Percentiles rank a stretch among this genome's conserved stretches.
These are phyloP conservation scores for Mionectes olivaceus DNA, from an alignment of 2,797 vertebrate species.

Conservation along the genomic window DNA sequence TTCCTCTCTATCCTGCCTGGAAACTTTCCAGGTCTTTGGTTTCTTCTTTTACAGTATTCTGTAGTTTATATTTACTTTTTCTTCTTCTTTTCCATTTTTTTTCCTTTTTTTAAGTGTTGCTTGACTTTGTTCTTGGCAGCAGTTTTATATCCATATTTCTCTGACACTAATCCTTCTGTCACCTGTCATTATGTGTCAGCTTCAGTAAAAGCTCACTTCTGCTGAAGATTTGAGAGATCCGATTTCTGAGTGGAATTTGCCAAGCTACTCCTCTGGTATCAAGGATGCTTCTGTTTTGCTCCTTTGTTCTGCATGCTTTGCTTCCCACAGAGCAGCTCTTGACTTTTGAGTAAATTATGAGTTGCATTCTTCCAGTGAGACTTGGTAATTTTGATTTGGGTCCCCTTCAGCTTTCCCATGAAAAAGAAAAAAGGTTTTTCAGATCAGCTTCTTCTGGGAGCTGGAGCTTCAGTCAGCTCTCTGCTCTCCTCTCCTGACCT, in stretches of 20 bases:
- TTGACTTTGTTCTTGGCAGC: not conserved
- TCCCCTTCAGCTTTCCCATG: not conserved
- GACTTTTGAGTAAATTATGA: not conserved
- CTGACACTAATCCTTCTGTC: not conserved
- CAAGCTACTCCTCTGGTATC: not conserved
- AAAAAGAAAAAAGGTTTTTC: not conserved
- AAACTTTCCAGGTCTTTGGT: not conserved
- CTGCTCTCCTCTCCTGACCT: constrained; percentile 17
- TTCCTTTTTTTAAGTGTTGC: not conserved
- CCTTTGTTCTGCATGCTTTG: not conserved
- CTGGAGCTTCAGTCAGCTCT: not conserved
- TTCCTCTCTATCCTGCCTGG: not conserved
- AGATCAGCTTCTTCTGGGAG: not conserved
- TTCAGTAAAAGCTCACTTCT: not conserved
- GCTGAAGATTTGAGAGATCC: not conserved
- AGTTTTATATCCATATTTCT: not conserved
- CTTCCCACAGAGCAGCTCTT: not conserved
- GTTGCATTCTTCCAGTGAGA: not conserved
- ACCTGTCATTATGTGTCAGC: not conserved
- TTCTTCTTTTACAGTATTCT: not conserved
- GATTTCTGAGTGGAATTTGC: not conserved
- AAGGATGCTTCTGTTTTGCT: not conserved
- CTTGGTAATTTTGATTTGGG: not conserved
- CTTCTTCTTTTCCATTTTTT: not conserved
- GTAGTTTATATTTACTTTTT: not conserved